Evolutionary conservation across 2,888 invertebrate genomes (phyloP).

Genomic region (Standfussiana lucernea): DNA sequence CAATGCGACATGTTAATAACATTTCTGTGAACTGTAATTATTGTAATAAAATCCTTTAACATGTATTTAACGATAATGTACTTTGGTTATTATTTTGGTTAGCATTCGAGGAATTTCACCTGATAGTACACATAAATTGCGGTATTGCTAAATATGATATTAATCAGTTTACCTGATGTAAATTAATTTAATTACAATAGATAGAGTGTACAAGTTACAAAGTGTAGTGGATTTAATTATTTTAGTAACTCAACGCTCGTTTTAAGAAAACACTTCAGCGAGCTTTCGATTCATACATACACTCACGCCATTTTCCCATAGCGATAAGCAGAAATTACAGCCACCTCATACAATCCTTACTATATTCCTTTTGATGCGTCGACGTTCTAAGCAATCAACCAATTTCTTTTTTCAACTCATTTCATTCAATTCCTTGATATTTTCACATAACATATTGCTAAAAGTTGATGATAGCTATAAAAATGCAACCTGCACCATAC

Average conservation of each 20-base stretch:
- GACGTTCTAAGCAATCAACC: not conserved
- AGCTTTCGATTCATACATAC: not conserved
- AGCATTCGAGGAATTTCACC: conserved; percentile 10
- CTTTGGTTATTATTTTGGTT: not conserved
- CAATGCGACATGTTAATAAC: conserved; percentile 32
- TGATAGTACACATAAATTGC: not conserved
- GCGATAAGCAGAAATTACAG: not conserved
- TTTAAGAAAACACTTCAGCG: not conserved
- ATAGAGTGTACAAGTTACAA: not conserved
- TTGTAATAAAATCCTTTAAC: conserved; percentile 12
- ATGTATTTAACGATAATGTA: not conserved
- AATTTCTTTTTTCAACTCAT: not conserved
- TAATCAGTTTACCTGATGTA: not conserved
- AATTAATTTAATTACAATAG: not conserved
- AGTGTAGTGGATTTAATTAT: not conserved
- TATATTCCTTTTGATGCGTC: not conserved
- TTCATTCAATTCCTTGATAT: not conserved
- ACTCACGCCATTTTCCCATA: not conserved
- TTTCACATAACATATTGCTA: not conserved
- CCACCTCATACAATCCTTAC: not conserved
- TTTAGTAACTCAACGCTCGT: not conserved
- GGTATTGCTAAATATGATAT: not conserved
- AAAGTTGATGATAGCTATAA: conserved; percentile 11
- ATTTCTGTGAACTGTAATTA: conserved; percentile 7
- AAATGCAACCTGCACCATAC: conserved; percentile 12